Percentiles rank a stretch among this genome's conserved stretches.
Evolutionary conservation across 2,113 vertebrate species (phyloP).

Genomic region (Mus musculus): GRCm39 chr6:3757001-3757500

Average conservation of each 20-base stretch:
- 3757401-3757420: conserved; percentile 12
- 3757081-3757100: background rate
- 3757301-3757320: conserved; percentile 43
- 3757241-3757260: background rate
- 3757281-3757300: conserved; percentile 18
- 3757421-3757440: background rate
- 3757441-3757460: background rate
- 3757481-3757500: background rate
- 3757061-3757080: background rate
- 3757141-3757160: background rate
- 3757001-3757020: background rate
- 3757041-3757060: background rate
- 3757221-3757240: background rate
- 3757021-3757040: background rate
- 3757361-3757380: background rate
- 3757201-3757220: background rate
- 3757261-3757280: background rate
- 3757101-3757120: background rate
- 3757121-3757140: background rate
- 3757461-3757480: background rate
- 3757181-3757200: background rate
- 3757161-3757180: background rate
- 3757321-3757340: conserved; percentile 28
- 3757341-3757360: background rate
- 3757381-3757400: background rate